Base-by-base conservation (phyloP, 2,888 invertebrate species). In the Hydrotaea cyrtoneurina region DNA sequence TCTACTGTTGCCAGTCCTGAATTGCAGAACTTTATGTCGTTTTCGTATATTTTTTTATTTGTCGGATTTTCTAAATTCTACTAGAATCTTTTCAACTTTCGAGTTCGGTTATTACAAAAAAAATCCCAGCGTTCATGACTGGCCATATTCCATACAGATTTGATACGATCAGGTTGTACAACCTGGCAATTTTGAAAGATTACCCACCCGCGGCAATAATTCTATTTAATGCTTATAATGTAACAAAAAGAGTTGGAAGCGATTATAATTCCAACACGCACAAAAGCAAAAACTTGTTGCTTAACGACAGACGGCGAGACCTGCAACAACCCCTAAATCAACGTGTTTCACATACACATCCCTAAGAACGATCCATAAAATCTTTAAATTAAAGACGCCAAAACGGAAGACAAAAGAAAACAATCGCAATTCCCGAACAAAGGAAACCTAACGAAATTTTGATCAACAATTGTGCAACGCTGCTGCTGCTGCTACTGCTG, bases 291-390 rank as follows among this genome's bases (percentile, higher is more conserved):
- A 15, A 66, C 66, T 66, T 66, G 66, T 66, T 66, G 66, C 66
- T 4, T 43, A 31, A n/a, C 2, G 62, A 13, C 62, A 36, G 39
- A 36, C 17, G 1, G 39, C 11, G 17, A 17, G 43, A 66, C 66
- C 66, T 66, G 66, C 11, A 66, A 43, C 66, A 43, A 66, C 66
- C 66, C 66, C 66, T 66, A 66, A 66, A 66, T 62, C 5, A 17
- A 17, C n/a, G 26, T 26, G 23, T 26, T 23, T 26, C n/a, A n/a
- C n/a, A 59, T 26, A 23, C 11, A 21, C 26, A 2, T 17, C 36
- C 1, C 7, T 0, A 64, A 36, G 21, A 10, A n/a, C n/a, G 2
- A 69, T 69, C 46, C 21, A 19, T 4, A 15, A 5, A 46, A 46
- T 43, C 66, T 46, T 66, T 43, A 46, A 21, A 23, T 59, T 26